Conservation (phyloP, 1,140 invertebrate genomes). For the Drosophila tropicalis region DNA sequence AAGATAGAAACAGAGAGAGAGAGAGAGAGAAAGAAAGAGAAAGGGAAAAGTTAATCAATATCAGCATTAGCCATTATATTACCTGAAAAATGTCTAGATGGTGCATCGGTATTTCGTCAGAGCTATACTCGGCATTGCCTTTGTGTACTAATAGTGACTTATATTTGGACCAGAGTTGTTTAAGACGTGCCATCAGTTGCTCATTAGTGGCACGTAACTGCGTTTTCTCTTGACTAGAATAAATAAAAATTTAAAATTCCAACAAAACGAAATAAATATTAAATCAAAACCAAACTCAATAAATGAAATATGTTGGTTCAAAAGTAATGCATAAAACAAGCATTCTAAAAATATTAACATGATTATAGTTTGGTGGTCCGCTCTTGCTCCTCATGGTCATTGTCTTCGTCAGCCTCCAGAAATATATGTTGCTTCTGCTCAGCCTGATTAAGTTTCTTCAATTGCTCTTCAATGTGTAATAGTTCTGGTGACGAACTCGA, state of each 20-base stretch:
- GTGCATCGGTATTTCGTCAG: constrained; percentile 50
- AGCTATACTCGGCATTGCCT: constrained; percentile 46
- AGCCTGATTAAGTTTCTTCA: constrained; percentile 53
- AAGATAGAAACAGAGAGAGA: constrained; percentile 34
- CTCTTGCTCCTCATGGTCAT: constrained; percentile 53
- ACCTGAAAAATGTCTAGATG: constrained; percentile 38
- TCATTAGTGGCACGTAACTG: constrained; percentile 85
- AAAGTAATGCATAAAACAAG: background rate
- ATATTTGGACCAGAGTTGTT: constrained; percentile 85
- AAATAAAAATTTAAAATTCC: constrained; percentile 17
- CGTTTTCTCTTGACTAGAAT: constrained; percentile 83
- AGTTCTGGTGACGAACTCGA: constrained; percentile 52
- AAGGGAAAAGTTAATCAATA: constrained; percentile 27
- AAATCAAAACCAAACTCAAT: background rate
- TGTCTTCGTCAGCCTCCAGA: background rate
- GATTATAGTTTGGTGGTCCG: constrained; percentile 64
- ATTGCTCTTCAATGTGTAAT: constrained; percentile 55
- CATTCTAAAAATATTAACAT: constrained; percentile 43
- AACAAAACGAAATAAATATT: background rate
- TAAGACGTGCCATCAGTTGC: constrained; percentile 85
- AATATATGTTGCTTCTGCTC: background rate
- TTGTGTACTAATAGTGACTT: constrained; percentile 60
- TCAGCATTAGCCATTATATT: constrained; percentile 45
- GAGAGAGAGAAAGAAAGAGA: constrained; percentile 43
- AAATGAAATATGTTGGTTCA: background rate